Evolutionary conservation across 2,888 invertebrate genomes (phyloP), one percentile per base, ranked within the genome.

Genomic region (Drosophila peninsularis): DNA sequence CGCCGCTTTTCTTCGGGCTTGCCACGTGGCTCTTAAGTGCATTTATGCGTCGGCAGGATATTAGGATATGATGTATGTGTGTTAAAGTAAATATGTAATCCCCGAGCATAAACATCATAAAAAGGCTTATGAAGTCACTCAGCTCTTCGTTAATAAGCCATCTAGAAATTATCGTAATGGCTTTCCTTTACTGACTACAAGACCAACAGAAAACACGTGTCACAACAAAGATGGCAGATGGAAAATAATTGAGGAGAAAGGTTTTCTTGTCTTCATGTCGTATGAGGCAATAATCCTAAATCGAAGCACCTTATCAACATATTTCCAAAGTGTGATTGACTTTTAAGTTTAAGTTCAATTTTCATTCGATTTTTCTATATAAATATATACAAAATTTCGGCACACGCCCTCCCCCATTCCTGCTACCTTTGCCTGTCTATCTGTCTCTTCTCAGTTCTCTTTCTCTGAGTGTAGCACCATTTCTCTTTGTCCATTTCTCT

Each of bases 21-120:
- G 79, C 36, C 86, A 87, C 87, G 87, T 89, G 87, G 42, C 83
- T 37, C 34, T 75, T 85, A 85, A 87, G 87, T 88, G 89, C 76
- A 69, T 77, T 89, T 78, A 37, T 56, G 47, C 55, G 75, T 81
- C 49, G 27, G 27, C 56, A 73, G 54, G 53, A 24, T 45, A 27
- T 24, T 44, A 32, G 19, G 21, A 13, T 21, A 39, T 17, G 11
- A 19, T 7, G 19, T 36, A 36, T 50, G 9, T 34, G 5, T 24
- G 24, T 24, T 24, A 3, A 45, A 50, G 56, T 60, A 60, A 41
- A 71, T 53, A 53, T 62, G 32, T 42, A 39, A 30, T 44, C 13
- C 1, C 30, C 27, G 5, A 27, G 14, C 34, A 9, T 21, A 13
- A 30, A 30, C 21, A 17, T 6, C 30, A 39, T 41, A 41, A 37